Evolutionary conservation across 2,888 invertebrate genomes (phyloP).

Genomic region (Exephanes ischioxanthus): DNA sequence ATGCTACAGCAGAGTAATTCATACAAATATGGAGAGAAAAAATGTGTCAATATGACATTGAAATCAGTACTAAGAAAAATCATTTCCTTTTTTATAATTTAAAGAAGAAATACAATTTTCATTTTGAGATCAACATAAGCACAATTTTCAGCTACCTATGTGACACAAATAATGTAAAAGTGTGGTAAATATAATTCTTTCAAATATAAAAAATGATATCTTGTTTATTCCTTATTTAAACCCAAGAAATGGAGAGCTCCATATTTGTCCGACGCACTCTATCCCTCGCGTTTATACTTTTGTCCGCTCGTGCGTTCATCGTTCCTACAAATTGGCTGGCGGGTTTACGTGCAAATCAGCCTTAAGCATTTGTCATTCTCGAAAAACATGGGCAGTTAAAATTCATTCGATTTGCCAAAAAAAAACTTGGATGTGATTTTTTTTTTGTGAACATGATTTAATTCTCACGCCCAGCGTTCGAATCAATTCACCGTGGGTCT

Average conservation of each 20-base stretch:
- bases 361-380: not conserved
- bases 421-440: constrained; percentile 7
- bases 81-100: not conserved
- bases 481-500: constrained; percentile 45
- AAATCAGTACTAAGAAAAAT: not conserved
- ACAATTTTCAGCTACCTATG: not conserved
- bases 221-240: not conserved
- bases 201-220: constrained; percentile 5
- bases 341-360: constrained; percentile 65
- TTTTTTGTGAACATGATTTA: constrained; percentile 23
- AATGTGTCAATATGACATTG: not conserved
- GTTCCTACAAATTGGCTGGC: constrained; percentile 81
- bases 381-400: constrained; percentile 8
- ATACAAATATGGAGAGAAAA: not conserved
- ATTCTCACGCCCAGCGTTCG: constrained; percentile 75
- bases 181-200: not conserved
- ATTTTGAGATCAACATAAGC: not conserved
- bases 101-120: not conserved
- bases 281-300: constrained; percentile 69
- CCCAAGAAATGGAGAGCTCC: not conserved
- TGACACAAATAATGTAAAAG: not conserved
- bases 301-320: constrained; percentile 76
- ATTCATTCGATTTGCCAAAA: constrained; percentile 1
- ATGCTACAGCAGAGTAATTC: constrained; percentile 7
- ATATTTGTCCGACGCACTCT: constrained; percentile 23